Conservation (phyloP, 2,888 invertebrate species). For the Chamaedrilus cognettii region DNA sequence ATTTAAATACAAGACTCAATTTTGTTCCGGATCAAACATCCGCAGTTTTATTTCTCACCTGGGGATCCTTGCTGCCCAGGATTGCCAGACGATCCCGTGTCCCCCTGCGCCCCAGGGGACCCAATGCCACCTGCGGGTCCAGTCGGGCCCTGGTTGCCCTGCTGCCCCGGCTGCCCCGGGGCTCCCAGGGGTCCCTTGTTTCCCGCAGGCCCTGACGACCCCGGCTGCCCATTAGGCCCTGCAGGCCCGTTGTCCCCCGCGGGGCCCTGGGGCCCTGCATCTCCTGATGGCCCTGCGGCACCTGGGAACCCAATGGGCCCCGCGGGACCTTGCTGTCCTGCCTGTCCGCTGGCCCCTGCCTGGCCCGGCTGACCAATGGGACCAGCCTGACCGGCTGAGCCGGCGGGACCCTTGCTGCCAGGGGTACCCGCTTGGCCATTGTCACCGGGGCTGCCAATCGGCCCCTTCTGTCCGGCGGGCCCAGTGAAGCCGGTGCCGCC, state of each 20-base stretch:
- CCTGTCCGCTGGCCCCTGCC: slow-evolving; percentile 41
- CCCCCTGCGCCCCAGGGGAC: slow-evolving; percentile 19
- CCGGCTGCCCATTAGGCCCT: slow-evolving; percentile 30
- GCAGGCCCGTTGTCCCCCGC: slow-evolving; percentile 24
- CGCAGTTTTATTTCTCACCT: slow-evolving; percentile 7
- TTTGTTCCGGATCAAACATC: no score
- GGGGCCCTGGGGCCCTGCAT: slow-evolving; percentile 11
- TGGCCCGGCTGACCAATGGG: slow-evolving; percentile 14
- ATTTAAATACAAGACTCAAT: background rate
- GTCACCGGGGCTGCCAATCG: slow-evolving; percentile 8
- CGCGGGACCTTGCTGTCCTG: slow-evolving; percentile 70
- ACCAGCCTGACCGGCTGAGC: slow-evolving; percentile 17
- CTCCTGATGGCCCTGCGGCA: slow-evolving; percentile 10
- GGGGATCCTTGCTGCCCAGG: slow-evolving; percentile 10
- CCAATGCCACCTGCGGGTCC: slow-evolving; percentile 23
- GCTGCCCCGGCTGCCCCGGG: slow-evolving; percentile 42
- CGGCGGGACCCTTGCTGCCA: slow-evolving; percentile 17
- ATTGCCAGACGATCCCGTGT: slow-evolving; percentile 21
- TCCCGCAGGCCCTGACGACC: slow-evolving; percentile 57
- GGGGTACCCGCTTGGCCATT: slow-evolving; percentile 10
- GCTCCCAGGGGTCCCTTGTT: slow-evolving; percentile 56
- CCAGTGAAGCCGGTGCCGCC: slow-evolving; percentile 13
- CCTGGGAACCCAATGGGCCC: slow-evolving; percentile 10
- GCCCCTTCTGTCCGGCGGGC: background rate
- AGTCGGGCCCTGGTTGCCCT: slow-evolving; percentile 21